Base-by-base conservation (phyloP, 2,797 vertebrate species). In the Microhierax caerulescens region DNA sequence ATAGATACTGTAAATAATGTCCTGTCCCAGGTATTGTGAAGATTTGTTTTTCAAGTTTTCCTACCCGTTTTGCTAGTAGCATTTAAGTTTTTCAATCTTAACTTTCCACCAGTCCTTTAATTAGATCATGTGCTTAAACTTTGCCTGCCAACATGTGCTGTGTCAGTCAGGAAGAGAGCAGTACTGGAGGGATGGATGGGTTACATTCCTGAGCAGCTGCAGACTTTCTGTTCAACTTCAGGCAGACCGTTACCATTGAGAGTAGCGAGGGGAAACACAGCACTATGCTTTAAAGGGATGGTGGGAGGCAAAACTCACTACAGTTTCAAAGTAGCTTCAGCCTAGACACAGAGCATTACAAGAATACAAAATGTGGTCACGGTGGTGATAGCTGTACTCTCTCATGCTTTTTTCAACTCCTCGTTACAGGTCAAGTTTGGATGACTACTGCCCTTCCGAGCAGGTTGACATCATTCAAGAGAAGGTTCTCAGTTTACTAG, bases 371-470 rank as follows among this genome's bases (percentile, higher is more conserved):
- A 5, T 41, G 24, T 50, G 22, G 19, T 63, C 43, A 7, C 79
- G 54, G 20, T 72, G 32, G 51, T 24, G 36, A 10, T 87, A 53
- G 1, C 28, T 87, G 20, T 75, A 16, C 14, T 72, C 25, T 37
- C 59, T 30, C 41, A 89, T 27, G 32, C 6, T 8, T 30, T 76
- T 63, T 89, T 47, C 17, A 73, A 60, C 88, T 78, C 43, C 50
- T 34, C 79, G 37, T 89, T 95, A 21, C 97, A 99, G 99, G 94
- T 99, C 99, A 72, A 99, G 99, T 98, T 97, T 99, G 53, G 99
- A 99, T 98, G 99, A 99, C 48, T 99, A 99, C 94, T 99, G 99
- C 89, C 99, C 99, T 48, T 94, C 98, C 32, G 98, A 99, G 78
- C 99, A 99, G 98, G 99, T 99, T 94, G 98, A 99, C 50, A 96